Evolutionary conservation across 1,140 invertebrate genomes (phyloP), one percentile per base, ranked within the genome.

Genomic region (Drosophila miranda): DNA sequence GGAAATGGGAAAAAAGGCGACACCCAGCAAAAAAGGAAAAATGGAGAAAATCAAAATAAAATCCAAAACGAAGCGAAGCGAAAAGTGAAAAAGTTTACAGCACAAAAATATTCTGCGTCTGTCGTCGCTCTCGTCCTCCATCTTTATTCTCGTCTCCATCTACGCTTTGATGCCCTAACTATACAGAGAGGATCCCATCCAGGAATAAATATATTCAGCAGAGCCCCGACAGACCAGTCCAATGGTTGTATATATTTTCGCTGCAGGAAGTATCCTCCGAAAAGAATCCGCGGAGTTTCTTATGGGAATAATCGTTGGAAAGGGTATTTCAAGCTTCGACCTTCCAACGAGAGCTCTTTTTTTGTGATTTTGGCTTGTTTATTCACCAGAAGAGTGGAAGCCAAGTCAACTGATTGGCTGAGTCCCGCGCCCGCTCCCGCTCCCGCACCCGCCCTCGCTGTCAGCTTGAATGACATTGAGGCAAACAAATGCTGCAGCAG

Each of bases 61-160:
- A 49, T 44, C 23, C 50, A 66, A 68, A 56, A 48, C 38, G 11
- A 34, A 30, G 42, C 67, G 58, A 34, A 53, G 52, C 41, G 75
- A 80, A 84, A 86, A 80, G 81, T 84, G 77, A 86, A 84, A 86
- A 84, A 86, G 78, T 79, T 86, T 76, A 59, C 76, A 61, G 52
- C 50, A 63, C 66, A 64, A 55, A 78, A 79, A 68, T 69, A 52
- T 72, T 83, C 46, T 73, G 81, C 53, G 73, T 80, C 72, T 80
- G 66, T 80, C 77, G 78, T 49, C 67, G 60, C 51, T 26, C 34
- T 38, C 34, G 30, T 34, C 30, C 30, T 11, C 5, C 34, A 4
- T 38, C 8, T 38, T 13, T 5, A 38, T 38, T 63, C 50, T n/a
- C 44, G 51, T 53, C 55, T 50, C 30, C 14, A 19, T 16, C 26